A percentile compares a stretch with the other conserved stretches of the same genome.
These are phyloP conservation scores for Siniperca obscura DNA, from an alignment of 2,797 vertebrate genomes.

Conservation along the genomic window DNA sequence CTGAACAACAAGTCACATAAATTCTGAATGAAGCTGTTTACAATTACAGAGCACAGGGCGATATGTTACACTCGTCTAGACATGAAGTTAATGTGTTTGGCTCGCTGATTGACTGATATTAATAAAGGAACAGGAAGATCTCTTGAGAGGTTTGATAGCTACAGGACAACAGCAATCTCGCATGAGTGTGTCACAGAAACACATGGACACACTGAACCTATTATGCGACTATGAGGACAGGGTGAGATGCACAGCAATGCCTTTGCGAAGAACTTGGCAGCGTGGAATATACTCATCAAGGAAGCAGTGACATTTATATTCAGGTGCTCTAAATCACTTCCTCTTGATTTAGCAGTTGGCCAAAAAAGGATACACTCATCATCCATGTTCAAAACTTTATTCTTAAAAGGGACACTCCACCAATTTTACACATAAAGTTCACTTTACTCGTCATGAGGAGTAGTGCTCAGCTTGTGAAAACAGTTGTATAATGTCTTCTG, in stretches of 20 bases:
- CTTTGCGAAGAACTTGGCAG: constrained; percentile 61
- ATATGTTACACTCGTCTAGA: constrained; percentile 27
- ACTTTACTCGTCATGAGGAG: too few species aligned
- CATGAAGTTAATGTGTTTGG: constrained; percentile 39
- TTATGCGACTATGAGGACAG: constrained; percentile 60
- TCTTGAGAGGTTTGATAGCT: constrained; percentile 42
- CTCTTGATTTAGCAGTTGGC: constrained; percentile 48
- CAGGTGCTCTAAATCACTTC: constrained; percentile 63
- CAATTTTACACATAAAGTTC: background rate
- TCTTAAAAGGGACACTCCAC: background rate
- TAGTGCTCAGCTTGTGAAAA: background rate
- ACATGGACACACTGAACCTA: constrained; percentile 71
- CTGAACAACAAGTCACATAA: background rate
- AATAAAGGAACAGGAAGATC: constrained; percentile 62
- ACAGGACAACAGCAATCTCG: constrained; percentile 52
- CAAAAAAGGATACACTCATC: constrained; percentile 40
- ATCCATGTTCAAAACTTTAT: constrained; percentile 19
- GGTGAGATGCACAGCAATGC: constrained; percentile 60
- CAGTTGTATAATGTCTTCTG: background rate
- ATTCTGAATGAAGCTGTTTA: constrained; percentile 18
- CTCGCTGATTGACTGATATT: constrained; percentile 56
- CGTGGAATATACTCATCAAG: constrained; percentile 40
- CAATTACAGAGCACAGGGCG: background rate
- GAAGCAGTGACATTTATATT: constrained; percentile 60
- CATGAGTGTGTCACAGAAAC: constrained; percentile 57